Evolutionary conservation across 1,140 invertebrate genomes (phyloP).

Genomic region (Wasmannia auropunctata): DNA sequence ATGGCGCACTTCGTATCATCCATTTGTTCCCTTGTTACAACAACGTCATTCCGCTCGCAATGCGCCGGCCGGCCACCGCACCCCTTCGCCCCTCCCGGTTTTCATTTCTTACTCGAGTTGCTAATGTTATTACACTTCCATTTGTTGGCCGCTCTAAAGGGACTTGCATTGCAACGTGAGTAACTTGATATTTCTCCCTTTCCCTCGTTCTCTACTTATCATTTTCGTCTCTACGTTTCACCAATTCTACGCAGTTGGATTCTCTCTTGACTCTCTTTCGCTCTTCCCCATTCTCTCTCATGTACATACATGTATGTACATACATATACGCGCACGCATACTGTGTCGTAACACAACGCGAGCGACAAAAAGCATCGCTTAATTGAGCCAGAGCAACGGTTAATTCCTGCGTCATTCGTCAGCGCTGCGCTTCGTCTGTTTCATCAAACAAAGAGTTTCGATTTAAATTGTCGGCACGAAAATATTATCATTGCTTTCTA

Average conservation of each 20-base stretch:
- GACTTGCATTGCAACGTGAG: slow-evolving; percentile 39
- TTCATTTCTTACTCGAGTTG: slow-evolving; percentile 70
- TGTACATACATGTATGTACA: neutral
- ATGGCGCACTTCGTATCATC: slow-evolving; percentile 33
- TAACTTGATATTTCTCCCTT: slow-evolving; percentile 61
- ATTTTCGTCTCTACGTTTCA: slow-evolving; percentile 43
- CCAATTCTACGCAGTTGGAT: neutral
- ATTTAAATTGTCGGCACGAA: neutral
- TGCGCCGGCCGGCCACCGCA: neutral
- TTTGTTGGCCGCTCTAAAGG: slow-evolving; percentile 64
- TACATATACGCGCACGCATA: neutral
- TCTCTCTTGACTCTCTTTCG: neutral
- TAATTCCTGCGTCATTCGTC: slow-evolving; percentile 42
- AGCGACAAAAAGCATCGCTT: slow-evolving; percentile 26
- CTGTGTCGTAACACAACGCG: neutral
- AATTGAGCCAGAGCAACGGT: slow-evolving; percentile 27
- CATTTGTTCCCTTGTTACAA: slow-evolving; percentile 46
- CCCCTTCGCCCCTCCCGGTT: slow-evolving; percentile 26
- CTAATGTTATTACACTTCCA: slow-evolving; percentile 73
- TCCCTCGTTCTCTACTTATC: neutral
- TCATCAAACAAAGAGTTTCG: slow-evolving; percentile 8
- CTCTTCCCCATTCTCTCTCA: neutral
- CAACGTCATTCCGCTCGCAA: slow-evolving; percentile 25
- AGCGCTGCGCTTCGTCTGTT: neutral
- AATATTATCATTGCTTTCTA: neutral